A percentile compares a stretch with the other conserved stretches of the same genome.
phyloP scores from a whole-genome alignment of 2,113 vertebrate species.

The Gymnogyps californianus region DNA sequence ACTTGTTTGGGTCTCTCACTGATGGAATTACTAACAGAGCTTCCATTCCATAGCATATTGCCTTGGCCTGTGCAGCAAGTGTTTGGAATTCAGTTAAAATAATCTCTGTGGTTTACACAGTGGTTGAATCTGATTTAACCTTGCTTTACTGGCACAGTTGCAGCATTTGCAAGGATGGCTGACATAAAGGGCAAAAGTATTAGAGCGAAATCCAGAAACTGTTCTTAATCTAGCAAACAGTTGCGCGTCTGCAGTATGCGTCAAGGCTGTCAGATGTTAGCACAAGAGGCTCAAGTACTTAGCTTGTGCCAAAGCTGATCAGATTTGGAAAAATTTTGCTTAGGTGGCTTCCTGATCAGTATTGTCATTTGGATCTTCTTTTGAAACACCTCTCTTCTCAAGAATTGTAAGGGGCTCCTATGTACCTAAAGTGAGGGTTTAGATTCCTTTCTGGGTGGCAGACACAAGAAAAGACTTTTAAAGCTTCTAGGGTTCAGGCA shows the following conservation, averaged over 20 bases:
- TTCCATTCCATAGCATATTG: neutral
- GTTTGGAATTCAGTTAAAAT: neutral
- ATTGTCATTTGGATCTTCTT: neutral
- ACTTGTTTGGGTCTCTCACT: neutral
- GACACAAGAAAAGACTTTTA: neutral
- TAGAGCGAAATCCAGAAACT: neutral
- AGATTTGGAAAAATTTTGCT: neutral
- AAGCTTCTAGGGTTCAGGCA: neutral
- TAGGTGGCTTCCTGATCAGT: neutral
- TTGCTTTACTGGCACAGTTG: neutral
- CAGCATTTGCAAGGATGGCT: neutral
- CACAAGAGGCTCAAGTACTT: neutral
- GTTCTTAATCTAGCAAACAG: neutral
- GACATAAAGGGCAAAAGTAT: neutral
- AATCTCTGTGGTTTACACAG: neutral
- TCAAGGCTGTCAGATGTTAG: neutral
- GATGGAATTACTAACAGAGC: neutral
- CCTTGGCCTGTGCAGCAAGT: neutral
- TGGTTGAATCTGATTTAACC: neutral
- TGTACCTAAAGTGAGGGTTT: fast-evolving
- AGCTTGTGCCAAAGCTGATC: neutral
- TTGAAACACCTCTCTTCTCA: neutral
- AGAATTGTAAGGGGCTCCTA: neutral
- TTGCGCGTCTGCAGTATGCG: neutral
- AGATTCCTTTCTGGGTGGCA: neutral